Base-by-base conservation (phyloP, 2,113 vertebrate genomes). In the Catagonus wagneri region DNA sequence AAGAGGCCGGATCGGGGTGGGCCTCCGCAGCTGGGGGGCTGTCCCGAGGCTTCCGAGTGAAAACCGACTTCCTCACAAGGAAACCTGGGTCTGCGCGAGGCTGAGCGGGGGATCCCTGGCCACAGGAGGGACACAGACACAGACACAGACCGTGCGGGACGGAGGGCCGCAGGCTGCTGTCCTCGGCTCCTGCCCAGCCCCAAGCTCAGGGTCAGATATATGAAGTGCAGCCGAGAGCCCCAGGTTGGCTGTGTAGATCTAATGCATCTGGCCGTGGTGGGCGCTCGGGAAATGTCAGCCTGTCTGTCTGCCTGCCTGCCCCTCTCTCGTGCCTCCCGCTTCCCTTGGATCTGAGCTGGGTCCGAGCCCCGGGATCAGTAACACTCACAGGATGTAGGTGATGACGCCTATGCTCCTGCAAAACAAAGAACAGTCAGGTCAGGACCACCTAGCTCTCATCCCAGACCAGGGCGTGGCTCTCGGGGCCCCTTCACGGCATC, bases 311-410 rank as follows among this genome's bases (percentile, higher is more conserved):
- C 3, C 63, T 71, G 56, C 3, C 34, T 58, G 50, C 2, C 27
- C n/a, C 11, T 32, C 75, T 83, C 80, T 84, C 72, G 36, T 1
- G 27, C 56, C 52, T 75, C 69, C 75, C 1, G 0, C 6, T 11
- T 63, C 15, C 56, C 87, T 17, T 20, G 23, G 63, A 56, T 63
- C 58, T 52, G 81, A 93, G 76, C 61, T 44, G 76, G 78, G 19
- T 32, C 8, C 27, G 50, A 32, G 32, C 14, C 10, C n/a, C 0
- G 0, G 39, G n/a, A 23, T 74, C 27, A n/a, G 89, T 29, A 50
- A 88, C 98, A 99, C 99, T 99, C 98, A 99, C 99, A 99, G 98
- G 96, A 99, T 99, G 93, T 99, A 99, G 80, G 99, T 99, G 98
- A 99, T 99, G 97, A 99, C 99, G 83, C 99, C 99, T 22, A 99